Base-by-base conservation (phyloP, 2,797 vertebrate species). In the Bovichtus diacanthus region DNA sequence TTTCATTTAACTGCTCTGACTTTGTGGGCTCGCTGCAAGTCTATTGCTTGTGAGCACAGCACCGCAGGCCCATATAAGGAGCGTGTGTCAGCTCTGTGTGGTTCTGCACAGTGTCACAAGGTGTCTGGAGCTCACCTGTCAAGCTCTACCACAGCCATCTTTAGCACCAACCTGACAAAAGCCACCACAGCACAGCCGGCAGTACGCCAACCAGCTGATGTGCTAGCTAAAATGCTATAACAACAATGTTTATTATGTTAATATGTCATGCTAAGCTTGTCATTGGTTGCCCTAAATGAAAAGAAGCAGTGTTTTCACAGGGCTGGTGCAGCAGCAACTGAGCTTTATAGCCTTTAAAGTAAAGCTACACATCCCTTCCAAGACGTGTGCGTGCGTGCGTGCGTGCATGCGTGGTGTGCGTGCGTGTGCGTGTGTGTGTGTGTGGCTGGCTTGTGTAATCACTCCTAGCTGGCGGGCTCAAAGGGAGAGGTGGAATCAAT, bases 391-490 rank as follows among this genome's bases (percentile, higher is more conserved):
- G 70, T 75, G 68, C 36, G 27, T 62, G 59, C 38, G 43, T 62
- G 70, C 77, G 65, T 62, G 70, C n/a, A n/a, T n/a, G n/a, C n/a
- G n/a, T n/a, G n/a, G n/a, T n/a, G n/a, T 43, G 69, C 65, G 64
- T 55, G 72, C 65, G 70, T 51, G 66, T 74, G 59, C 70, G 73
- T 43, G 66, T 49, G 53, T 39, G 76, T 81, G 85, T 87, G 87
- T 88, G 90, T 82, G 88, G 88, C 88, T 81, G 83, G 87, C 59
- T 84, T 89, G 86, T 93, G 92, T 93, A 93, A 95, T 94, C 92
- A 93, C 90, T 93, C 90, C 86, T 88, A 69, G 91, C 91, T 85
- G 88, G 87, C 88, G 70, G 91, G 88, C 91, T 93, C 82, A 76
- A 86, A 76, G 87, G 81, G 91, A 92, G 83, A 84, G 80, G 78